Evolutionary conservation across 1,140 invertebrate genomes (phyloP), one percentile per base, ranked within the genome.

Genomic region (Trachymyrmex septentrionalis): DNA sequence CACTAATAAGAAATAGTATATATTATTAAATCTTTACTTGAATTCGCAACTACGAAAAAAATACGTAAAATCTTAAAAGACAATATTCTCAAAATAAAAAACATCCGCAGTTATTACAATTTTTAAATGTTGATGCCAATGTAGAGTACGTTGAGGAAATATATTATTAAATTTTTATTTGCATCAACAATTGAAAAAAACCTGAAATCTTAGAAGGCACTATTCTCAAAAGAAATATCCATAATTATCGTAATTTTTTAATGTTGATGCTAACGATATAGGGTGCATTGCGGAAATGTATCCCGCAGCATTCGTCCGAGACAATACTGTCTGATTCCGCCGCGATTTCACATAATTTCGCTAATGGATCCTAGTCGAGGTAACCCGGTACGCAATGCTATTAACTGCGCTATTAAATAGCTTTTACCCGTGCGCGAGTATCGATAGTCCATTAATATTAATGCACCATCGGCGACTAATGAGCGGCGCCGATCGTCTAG

Each of bases 391-490:
- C 38, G 57, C 86, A 81, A 86, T 73, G 85, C 77, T 88, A 90
- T 90, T 90, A 89, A 90, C 77, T 72, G 73, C 57, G 85, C 87
- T 89, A 90, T 89, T 90, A 90, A 90, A 89, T 90, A 88, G 88
- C 87, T 89, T 90, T 86, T 87, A 87, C 85, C 64, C 84, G 87
- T 61, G 77, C 78, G 50, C 87, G 66, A 34, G 64, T 87, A 87
- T 89, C 77, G 87, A 72, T 89, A 81, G 73, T 89, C 88, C 88
- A 90, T 90, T 90, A 90, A 90, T 89, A 90, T 90, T 90, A 90
- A 90, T 89, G 85, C 57, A 38, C 57, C 71, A 27, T 24, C 44
- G 48, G 53, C 10, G 57, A 38, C 27, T 66, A 34, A 69, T 55
- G 87, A 88, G 88, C 82, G 64, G 64, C 78, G 30, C 78, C 78